phyloP scores from a whole-genome alignment of 2,797 vertebrate genomes.

The Chlorospingus semifuscus region DNA sequence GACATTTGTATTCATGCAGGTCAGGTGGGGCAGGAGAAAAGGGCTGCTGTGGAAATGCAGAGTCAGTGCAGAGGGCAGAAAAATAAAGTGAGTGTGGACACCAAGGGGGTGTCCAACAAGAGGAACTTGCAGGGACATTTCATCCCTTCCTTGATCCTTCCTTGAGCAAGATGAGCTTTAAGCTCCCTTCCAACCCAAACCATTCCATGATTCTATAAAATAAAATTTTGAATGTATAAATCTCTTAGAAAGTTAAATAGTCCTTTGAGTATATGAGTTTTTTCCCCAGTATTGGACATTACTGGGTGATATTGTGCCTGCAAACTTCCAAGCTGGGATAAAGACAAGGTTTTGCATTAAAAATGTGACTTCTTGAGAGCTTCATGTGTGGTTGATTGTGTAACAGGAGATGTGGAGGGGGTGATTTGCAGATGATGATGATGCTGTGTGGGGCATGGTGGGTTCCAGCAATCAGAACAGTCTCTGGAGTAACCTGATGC shows the following conservation, averaged over 20 bases:
- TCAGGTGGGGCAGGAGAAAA: background rate
- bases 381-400: background rate
- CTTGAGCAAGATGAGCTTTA: too few species aligned
- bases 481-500: background rate
- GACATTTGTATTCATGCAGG: fast-evolving
- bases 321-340: background rate
- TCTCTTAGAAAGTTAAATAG: too few species aligned
- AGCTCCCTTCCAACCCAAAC: too few species aligned
- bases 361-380: background rate
- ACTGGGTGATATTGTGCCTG: background rate
- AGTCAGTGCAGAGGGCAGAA: background rate
- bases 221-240: too few species aligned
- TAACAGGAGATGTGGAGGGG: background rate
- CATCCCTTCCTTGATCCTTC: background rate
- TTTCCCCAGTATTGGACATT: background rate
- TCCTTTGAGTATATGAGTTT: too few species aligned
- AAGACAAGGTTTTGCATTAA: background rate
- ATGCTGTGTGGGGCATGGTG: background rate
- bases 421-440: background rate
- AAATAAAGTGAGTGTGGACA: background rate
- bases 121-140: background rate
- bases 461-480: background rate
- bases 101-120: background rate
- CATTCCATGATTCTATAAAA: too few species aligned
- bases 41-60: background rate